phyloP scores from a whole-genome alignment of 2,113 vertebrate genomes.

The Octodon degus region DNA sequence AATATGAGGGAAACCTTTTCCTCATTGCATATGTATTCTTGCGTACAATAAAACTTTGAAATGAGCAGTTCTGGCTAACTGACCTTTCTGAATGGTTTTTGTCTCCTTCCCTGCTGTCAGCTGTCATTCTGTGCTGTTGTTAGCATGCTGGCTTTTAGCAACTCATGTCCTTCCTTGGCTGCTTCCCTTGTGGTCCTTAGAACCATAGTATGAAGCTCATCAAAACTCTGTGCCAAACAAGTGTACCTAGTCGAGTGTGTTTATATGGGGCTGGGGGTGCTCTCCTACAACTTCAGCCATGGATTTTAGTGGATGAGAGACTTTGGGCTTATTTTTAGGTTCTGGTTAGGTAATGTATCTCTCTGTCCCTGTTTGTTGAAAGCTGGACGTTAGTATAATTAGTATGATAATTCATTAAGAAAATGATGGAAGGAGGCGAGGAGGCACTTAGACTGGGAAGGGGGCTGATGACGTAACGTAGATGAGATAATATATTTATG shows the following conservation, averaged over 20 bases:
- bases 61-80: constrained; percentile 81
- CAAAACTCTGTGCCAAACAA: neutral
- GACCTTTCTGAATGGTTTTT: constrained; percentile 81
- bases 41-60: constrained; percentile 76
- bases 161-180: constrained; percentile 58
- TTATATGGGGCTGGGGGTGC: neutral
- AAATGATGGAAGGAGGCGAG: neutral
- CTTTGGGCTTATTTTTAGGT: constrained; percentile 37
- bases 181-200: constrained; percentile 66
- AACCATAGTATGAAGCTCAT: neutral
- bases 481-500: neutral
- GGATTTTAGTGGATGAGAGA: neutral
- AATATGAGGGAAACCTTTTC: constrained; percentile 45
- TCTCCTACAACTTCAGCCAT: neutral
- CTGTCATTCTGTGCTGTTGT: constrained; percentile 71
- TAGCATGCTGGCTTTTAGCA: constrained; percentile 59
- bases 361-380: neutral
- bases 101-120: constrained; percentile 76
- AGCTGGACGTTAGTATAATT: neutral
- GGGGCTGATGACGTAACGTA: neutral
- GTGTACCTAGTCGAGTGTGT: neutral
- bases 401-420: constrained; percentile 23
- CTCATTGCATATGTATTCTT: constrained; percentile 81
- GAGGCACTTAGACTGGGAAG: neutral
- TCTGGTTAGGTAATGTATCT: constrained; percentile 15